A percentile compares a stretch with the other conserved stretches of the same genome.
Evolutionary conservation across 2,888 invertebrate species (phyloP).

Genomic region (Galerucella pusilla): DNA sequence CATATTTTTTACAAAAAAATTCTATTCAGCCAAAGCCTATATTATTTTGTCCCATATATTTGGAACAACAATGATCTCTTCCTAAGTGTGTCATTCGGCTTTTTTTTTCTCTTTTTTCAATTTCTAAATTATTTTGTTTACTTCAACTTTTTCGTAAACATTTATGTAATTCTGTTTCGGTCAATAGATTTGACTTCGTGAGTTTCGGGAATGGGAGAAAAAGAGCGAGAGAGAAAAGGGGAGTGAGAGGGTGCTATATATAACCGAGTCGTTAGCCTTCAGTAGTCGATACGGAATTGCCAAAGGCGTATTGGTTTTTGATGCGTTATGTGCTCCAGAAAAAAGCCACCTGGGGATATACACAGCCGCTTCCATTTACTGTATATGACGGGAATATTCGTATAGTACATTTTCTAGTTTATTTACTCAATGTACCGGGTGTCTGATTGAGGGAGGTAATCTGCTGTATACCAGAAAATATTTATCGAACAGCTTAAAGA

Average conservation of each 20-base stretch:
- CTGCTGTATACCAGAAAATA: too few species aligned
- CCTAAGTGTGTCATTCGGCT: not conserved
- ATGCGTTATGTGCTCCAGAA: constrained; percentile 41
- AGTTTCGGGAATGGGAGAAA: not conserved
- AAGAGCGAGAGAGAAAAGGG: not conserved
- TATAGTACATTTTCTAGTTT: constrained; percentile 28
- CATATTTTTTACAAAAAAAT: too few species aligned
- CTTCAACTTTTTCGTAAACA: constrained; percentile 17
- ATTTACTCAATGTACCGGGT: constrained; percentile 26
- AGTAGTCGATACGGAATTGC: constrained; percentile 39
- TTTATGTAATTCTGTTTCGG: constrained; percentile 30
- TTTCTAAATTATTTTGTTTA: constrained; percentile 9
- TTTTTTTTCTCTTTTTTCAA: not conserved
- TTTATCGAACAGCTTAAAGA: too few species aligned
- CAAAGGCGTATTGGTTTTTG: constrained; percentile 43
- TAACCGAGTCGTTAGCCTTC: constrained; percentile 37
- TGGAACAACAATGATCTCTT: not conserved
- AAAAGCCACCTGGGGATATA: constrained; percentile 41
- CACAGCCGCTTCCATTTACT: constrained; percentile 34
- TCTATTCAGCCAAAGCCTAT: too few species aligned
- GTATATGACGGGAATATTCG: constrained; percentile 25
- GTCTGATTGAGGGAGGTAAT: not conserved
- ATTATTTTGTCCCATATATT: too few species aligned
- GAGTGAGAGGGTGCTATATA: constrained; percentile 9
- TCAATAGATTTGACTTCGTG: constrained; percentile 28